Evolutionary conservation across 2,113 vertebrate genomes (phyloP).

Genomic region (Leptodactylus fuscus): DNA sequence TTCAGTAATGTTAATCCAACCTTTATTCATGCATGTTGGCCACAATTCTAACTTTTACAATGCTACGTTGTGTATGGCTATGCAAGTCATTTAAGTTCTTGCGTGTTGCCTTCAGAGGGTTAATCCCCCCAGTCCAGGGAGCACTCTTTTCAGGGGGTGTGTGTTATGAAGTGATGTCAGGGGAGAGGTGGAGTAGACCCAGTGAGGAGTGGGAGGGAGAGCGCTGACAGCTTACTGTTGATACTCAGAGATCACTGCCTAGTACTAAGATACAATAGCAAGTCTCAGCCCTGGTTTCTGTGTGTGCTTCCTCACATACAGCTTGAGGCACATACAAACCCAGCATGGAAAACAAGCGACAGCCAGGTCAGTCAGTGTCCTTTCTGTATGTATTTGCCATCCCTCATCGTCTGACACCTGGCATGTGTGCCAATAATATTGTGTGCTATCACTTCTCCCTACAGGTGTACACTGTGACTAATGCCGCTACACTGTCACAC

Average conservation of each 20-base stretch:
- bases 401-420: slow-evolving; percentile 34
- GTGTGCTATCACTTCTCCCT: background rate
- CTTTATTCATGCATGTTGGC: too few species aligned
- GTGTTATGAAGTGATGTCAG: slow-evolving; percentile 49
- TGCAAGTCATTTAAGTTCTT: too few species aligned
- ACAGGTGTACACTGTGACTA: background rate
- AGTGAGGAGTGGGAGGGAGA: slow-evolving; percentile 24
- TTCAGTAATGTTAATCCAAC: too few species aligned
- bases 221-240: background rate
- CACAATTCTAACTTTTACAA: too few species aligned
- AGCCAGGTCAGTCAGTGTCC: slow-evolving; percentile 55
- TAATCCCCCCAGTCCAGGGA: background rate
- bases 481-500: background rate
- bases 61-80: too few species aligned
- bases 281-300: slow-evolving; percentile 25
- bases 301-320: slow-evolving; percentile 21
- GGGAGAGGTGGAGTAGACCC: slow-evolving; percentile 37
- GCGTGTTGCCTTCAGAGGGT: too few species aligned
- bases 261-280: slow-evolving; percentile 34
- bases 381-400: slow-evolving; percentile 11
- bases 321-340: slow-evolving; percentile 16
- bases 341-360: slow-evolving; percentile 58
- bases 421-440: background rate
- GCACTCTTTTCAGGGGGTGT: slow-evolving; percentile 7
- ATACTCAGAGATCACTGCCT: slow-evolving; percentile 14